Conservation (phyloP, 2,113 vertebrate genomes). For the Cinclus cinclus region DNA sequence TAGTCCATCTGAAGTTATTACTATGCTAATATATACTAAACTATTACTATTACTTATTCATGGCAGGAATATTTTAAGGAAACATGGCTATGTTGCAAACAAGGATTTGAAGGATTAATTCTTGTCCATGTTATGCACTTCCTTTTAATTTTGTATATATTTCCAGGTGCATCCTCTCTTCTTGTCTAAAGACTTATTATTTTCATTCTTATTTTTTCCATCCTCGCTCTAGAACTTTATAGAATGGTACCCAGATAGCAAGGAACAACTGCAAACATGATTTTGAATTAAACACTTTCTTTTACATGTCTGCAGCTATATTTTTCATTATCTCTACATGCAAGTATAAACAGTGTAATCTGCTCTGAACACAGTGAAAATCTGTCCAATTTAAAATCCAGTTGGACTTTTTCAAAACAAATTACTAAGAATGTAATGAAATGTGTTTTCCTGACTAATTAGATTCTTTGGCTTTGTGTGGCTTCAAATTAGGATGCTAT, state of each 20-base stretch:
- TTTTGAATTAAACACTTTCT: conserved; percentile 14
- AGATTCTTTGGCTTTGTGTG: conserved; percentile 21
- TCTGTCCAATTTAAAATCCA: conserved; percentile 27
- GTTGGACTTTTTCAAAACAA: conserved; percentile 47
- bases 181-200: background rate
- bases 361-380: conserved; percentile 34
- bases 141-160: background rate
- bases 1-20: conserved; percentile 36
- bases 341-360: conserved; percentile 42
- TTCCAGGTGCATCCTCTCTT: background rate
- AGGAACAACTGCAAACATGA: background rate
- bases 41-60: background rate
- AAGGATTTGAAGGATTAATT: background rate
- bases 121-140: background rate
- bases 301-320: conserved; percentile 25
- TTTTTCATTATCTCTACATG: conserved; percentile 52
- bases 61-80: background rate
- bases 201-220: background rate
- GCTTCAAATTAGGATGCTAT: conserved; percentile 37
- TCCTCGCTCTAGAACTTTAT: background rate
- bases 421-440: conserved; percentile 52
- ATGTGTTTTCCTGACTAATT: conserved; percentile 44
- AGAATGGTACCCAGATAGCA: background rate
- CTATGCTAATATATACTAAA: conserved; percentile 34
- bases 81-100: background rate